Percentiles rank a stretch among this genome's conserved stretches.
Conservation (phyloP, 2,888 invertebrate genomes). For the Ichneumoninae sp. region DNA sequence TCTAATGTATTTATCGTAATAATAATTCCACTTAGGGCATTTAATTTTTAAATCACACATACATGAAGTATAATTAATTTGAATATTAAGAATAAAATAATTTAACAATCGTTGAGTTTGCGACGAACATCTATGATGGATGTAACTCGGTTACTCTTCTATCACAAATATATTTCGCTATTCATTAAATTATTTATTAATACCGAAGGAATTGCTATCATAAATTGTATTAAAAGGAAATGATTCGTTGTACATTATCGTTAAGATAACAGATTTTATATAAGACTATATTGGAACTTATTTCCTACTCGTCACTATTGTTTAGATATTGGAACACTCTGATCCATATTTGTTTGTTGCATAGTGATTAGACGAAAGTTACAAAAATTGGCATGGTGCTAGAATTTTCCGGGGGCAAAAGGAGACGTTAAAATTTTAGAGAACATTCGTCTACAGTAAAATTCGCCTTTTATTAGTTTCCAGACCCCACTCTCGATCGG, state of each 20-base stretch:
- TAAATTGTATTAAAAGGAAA: neutral
- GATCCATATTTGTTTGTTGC: conserved; percentile 1
- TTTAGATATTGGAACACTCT: neutral
- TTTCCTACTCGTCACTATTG: neutral
- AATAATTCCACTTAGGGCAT: neutral
- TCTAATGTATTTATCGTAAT: neutral
- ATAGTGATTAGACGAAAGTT: neutral
- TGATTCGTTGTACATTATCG: neutral
- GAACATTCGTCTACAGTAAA: neutral
- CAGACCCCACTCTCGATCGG: neutral
- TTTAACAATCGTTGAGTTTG: neutral
- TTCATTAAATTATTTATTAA: neutral
- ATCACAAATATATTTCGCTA: neutral
- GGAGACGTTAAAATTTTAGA: neutral
- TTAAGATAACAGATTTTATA: conserved; percentile 11
- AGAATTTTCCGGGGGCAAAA: neutral
- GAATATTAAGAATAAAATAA: conserved; percentile 9
- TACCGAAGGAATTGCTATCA: conserved; percentile 1
- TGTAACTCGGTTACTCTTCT: neutral
- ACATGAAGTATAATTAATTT: conserved; percentile 8
- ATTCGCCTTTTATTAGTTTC: neutral
- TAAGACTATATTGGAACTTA: neutral
- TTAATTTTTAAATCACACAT: neutral
- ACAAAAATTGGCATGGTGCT: neutral
- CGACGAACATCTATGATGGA: neutral